Conservation (phyloP, 2,888 invertebrate species). For the Metellina segmentata region DNA sequence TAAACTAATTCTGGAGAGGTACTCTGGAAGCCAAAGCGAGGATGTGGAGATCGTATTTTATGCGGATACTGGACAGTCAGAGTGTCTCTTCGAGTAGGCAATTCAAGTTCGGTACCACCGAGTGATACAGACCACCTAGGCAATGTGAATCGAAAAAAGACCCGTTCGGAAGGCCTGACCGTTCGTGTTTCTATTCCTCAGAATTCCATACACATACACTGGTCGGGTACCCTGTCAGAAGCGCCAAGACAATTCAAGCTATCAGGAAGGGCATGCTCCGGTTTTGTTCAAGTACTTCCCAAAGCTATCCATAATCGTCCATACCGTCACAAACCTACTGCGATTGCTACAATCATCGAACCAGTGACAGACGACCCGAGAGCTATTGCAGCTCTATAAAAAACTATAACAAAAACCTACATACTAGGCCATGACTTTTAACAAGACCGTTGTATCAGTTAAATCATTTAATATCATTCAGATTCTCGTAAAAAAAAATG, state of each 20-base stretch:
- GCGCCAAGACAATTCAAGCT: conserved; percentile 68
- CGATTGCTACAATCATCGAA: conserved; percentile 60
- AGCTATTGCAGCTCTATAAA: conserved; percentile 62
- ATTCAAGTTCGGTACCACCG: conserved; percentile 76
- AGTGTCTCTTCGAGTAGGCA: conserved; percentile 54
- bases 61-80: conserved; percentile 63
- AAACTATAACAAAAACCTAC: conserved; percentile 43
- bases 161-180: conserved; percentile 77
- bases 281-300: conserved; percentile 61
- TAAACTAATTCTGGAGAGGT: conserved; percentile 66
- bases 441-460: too few species aligned
- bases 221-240: conserved; percentile 64
- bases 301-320: conserved; percentile 49
- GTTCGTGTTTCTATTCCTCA: conserved; percentile 77
- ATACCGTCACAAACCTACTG: conserved; percentile 51
- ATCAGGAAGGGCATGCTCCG: too few species aligned
- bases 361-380: conserved; percentile 50
- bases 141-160: conserved; percentile 72
- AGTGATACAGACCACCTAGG: conserved; percentile 73
- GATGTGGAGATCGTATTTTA: conserved; percentile 54
- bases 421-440: conserved; percentile 9
- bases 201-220: conserved; percentile 75
- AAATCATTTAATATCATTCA: too few species aligned
- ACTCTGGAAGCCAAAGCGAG: conserved; percentile 51
- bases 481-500: too few species aligned